A percentile compares a stretch with the other conserved stretches of the same genome.
Conservation (phyloP, 2,888 invertebrate species). For the Eupithecia inturbata region DNA sequence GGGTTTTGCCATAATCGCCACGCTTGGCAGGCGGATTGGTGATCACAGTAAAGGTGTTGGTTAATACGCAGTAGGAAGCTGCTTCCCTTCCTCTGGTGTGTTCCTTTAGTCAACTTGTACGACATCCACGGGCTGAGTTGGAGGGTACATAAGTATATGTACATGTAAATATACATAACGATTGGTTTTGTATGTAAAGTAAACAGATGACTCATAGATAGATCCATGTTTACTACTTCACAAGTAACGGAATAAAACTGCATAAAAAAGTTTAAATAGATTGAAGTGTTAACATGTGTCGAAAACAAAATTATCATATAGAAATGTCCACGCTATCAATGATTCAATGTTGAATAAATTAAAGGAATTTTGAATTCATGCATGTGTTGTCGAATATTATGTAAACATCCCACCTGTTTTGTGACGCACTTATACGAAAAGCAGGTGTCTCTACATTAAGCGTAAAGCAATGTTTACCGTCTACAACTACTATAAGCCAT, state of each 20-base stretch:
- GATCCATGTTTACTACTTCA: not conserved
- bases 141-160: not conserved
- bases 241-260: not conserved
- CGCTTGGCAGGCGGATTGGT: no score
- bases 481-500: not conserved
- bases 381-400: conserved; percentile 21
- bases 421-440: conserved; percentile 10
- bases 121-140: no score
- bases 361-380: conserved; percentile 12
- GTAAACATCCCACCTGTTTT: conserved; percentile 20
- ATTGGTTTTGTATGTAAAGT: not conserved
- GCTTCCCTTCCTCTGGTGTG: no score
- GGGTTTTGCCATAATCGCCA: no score
- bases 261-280: not conserved
- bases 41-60: no score
- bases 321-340: conserved; percentile 6
- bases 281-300: not conserved
- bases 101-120: no score
- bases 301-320: conserved; percentile 24
- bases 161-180: not conserved
- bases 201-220: not conserved
- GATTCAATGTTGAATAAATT: conserved; percentile 17
- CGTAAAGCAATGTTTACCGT: no score
- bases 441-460: conserved; percentile 2
- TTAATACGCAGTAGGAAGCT: no score